phyloP scores from a whole-genome alignment of 1,140 invertebrate species.

The Apocrypta bakeri region DNA sequence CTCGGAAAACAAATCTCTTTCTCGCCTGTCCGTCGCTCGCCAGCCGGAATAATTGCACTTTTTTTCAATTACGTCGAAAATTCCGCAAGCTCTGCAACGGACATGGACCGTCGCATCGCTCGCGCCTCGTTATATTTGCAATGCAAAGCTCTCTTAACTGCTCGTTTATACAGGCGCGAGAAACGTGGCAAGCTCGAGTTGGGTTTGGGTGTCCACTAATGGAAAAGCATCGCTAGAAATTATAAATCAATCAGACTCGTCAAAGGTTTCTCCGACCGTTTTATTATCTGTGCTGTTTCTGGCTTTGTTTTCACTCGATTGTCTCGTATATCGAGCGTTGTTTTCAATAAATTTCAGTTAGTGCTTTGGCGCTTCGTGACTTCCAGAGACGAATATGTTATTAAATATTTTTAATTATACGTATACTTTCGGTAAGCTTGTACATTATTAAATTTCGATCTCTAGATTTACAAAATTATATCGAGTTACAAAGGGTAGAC shows the following conservation, averaged over 20 bases:
- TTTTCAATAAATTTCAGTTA: too few relatives aligned
- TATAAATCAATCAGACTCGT: slow-evolving; percentile 12
- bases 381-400: too few relatives aligned
- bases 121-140: slow-evolving; percentile 39
- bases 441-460: not conserved
- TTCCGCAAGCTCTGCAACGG: slow-evolving; percentile 48
- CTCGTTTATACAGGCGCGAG: slow-evolving; percentile 1
- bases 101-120: slow-evolving; percentile 53
- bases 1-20: slow-evolving; percentile 41
- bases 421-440: too few relatives aligned
- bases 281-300: not conserved
- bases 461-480: not conserved
- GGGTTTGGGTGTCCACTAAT: not conserved
- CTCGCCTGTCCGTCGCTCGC: not conserved
- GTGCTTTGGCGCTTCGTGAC: too few relatives aligned
- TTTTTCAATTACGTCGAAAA: slow-evolving; percentile 61
- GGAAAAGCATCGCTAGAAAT: slow-evolving; percentile 13
- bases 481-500: too few relatives aligned
- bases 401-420: too few relatives aligned
- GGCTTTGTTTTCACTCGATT: not conserved
- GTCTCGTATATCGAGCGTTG: too few relatives aligned
- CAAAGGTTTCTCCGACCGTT: not conserved
- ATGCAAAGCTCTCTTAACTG: slow-evolving; percentile 41
- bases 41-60: slow-evolving; percentile 49
- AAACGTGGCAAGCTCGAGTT: not conserved